A percentile compares a stretch with the other conserved stretches of the same genome.
These are phyloP conservation scores for Australoheros facetus DNA, from an alignment of 2,797 vertebrate species.

Conservation along the genomic window DNA sequence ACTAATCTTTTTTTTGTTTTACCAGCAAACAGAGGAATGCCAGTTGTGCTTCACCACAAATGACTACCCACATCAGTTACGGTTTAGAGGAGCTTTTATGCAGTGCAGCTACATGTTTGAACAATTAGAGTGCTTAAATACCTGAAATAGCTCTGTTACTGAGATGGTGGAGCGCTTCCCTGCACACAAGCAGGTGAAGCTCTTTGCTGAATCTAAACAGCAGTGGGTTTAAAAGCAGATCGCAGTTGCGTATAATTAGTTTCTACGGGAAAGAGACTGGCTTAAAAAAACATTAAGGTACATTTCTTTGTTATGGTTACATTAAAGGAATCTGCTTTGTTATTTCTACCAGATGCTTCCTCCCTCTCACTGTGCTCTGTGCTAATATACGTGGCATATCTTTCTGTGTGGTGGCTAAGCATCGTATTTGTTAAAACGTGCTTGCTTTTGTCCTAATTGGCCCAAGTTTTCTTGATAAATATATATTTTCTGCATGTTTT, in stretches of 20 bases:
- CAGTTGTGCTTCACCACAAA: constrained; percentile 48
- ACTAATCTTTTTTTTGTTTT: constrained; percentile 19
- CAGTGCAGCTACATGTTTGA: constrained; percentile 67
- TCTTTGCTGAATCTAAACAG: not conserved
- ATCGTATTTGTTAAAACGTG: not conserved
- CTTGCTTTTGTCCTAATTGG: not conserved
- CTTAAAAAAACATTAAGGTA: not conserved
- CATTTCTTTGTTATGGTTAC: constrained; percentile 3
- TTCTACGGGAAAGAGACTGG: not conserved
- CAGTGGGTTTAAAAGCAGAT: not conserved
- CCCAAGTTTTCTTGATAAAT: not conserved
- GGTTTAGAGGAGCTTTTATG: constrained; percentile 69
- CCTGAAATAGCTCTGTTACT: constrained; percentile 64
- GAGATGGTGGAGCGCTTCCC: constrained; percentile 27
- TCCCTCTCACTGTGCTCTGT: not conserved
- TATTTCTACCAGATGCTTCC: not conserved
- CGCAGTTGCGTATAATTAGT: not conserved
- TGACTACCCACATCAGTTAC: constrained; percentile 66
- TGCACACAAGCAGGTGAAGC: constrained; percentile 57
- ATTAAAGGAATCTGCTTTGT: not conserved
- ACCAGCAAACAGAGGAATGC: constrained; percentile 62
- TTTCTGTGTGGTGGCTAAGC: not conserved
- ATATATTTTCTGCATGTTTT: not conserved
- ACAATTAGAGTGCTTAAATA: constrained; percentile 76
- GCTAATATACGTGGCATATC: not conserved